Base-by-base conservation (phyloP, 2,797 vertebrate genomes). In the Thamnophis elegans region DNA sequence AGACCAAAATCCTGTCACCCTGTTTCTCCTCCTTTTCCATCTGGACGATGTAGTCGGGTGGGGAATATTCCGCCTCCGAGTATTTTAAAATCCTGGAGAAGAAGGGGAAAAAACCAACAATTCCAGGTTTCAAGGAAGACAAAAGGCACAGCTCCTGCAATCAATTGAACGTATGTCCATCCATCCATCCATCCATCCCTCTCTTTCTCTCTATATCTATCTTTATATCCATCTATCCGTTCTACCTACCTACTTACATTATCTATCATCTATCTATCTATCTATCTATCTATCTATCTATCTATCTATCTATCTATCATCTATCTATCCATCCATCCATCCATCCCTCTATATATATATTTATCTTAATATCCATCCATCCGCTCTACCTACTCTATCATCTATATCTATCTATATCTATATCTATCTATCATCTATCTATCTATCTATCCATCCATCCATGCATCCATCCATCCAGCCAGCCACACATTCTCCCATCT, bases 31-130 rank as follows among this genome's bases (percentile, higher is more conserved):
- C 94, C 65, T 92, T 96, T 94, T 98, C 97, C 96, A 98, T 97
- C 93, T 96, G 94, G 85, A 93, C 89, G 60, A 98, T 96, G 87
- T 98, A 96, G 9, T 53, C 91, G 13, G 96, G 96, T 14, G 97
- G 93, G 58, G 96, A 94, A 88, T 97, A 98, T 59, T 96, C 97
- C 2, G 96, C 96, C 93, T 98, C 97, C 0, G 95, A 96, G 92
- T 97, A 97, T 87, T 96, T 97, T 88, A 98, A 94, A 95, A 98
- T 97, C 96, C 98, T 98, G 94, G 91, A 93, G 87, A 93, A 9
- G 94, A 91, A 93, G 82, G 4, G 4, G 92, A 8, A 95, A 51
- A 94, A 92, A 22, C 7, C 1, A 59, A 93, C 47, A 42, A 42
- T 4, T 4, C 78, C 87, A 53, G 62, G 65, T 88, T 94, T 87